These are phyloP conservation scores for Brachynemurus nebulosus DNA, from an alignment of 2,888 invertebrate genomes.

Conservation along the genomic window DNA sequence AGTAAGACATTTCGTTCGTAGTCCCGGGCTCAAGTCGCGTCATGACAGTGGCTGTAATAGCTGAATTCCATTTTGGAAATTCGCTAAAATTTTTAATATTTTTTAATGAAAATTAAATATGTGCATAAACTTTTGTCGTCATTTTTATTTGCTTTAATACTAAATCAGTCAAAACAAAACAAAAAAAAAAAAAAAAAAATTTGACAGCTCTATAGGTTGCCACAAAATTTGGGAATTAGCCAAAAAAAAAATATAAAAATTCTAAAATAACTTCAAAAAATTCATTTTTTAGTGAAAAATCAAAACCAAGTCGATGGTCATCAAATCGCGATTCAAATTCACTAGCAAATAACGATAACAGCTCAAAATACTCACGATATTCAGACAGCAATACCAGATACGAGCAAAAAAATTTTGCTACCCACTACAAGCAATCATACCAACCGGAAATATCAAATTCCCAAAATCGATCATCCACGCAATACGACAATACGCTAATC, in stretches of 20 bases:
- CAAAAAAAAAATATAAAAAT: neutral
- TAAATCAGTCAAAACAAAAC: no score
- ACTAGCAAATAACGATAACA: conserved; percentile 20
- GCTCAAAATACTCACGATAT: conserved; percentile 24
- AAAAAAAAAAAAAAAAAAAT: no score
- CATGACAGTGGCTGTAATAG: no score
- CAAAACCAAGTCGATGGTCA: conserved; percentile 24
- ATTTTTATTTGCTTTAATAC: no score
- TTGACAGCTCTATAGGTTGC: no score
- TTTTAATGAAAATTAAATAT: no score
- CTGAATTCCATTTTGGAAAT: no score
- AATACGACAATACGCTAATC: neutral
- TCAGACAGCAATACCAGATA: conserved; percentile 25
- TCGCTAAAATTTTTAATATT: no score
- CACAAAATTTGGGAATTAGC: neutral
- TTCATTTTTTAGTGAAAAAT: conserved; percentile 20
- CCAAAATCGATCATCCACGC: conserved; percentile 18
- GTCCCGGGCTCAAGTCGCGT: no score
- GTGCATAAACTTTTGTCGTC: no score
- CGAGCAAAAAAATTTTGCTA: conserved; percentile 26
- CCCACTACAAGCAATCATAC: conserved; percentile 10
- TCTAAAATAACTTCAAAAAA: neutral
- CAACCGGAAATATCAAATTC: conserved; percentile 10
- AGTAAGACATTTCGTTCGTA: no score
- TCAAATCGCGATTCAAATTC: conserved; percentile 20